phyloP scores from a whole-genome alignment of 2,113 vertebrate genomes.

The Cervus canadensis region DNA sequence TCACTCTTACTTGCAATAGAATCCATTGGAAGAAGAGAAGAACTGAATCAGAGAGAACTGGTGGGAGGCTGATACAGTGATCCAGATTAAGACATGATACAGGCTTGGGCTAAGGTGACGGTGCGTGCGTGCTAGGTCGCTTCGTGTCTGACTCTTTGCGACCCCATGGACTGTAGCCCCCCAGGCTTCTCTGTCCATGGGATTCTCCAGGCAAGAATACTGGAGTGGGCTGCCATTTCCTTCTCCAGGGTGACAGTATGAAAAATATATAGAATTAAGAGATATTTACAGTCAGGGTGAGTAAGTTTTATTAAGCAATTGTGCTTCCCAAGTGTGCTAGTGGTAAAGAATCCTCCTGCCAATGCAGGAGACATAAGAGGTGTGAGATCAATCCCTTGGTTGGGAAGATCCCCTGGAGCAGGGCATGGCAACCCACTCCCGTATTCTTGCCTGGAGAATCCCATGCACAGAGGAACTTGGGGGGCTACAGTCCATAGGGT shows the following conservation, averaged over 20 bases:
- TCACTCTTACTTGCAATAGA: background rate
- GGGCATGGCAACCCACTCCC: background rate
- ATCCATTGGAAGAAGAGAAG: background rate
- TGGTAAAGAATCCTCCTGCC: background rate
- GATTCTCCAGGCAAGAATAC: background rate
- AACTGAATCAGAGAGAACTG: background rate
- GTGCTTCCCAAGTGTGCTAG: background rate
- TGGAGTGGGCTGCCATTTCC: background rate
- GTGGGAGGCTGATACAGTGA: background rate
- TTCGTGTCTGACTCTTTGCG: background rate
- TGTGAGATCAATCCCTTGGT: background rate
- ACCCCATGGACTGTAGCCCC: background rate
- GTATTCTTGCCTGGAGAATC: background rate
- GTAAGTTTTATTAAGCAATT: background rate
- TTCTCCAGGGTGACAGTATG: background rate
- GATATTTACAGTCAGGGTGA: background rate
- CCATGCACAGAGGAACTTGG: background rate
- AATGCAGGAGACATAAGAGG: background rate
- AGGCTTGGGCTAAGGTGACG: background rate
- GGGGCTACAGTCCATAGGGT: background rate
- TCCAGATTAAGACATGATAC: background rate
- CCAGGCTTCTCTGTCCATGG: background rate
- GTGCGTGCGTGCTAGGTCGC: rapidly evolving
- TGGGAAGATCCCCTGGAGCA: background rate
- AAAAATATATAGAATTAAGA: background rate